Evolutionary conservation across 2,113 vertebrate species (phyloP).

Genomic region (Tychaedon coryphoeus): DNA sequence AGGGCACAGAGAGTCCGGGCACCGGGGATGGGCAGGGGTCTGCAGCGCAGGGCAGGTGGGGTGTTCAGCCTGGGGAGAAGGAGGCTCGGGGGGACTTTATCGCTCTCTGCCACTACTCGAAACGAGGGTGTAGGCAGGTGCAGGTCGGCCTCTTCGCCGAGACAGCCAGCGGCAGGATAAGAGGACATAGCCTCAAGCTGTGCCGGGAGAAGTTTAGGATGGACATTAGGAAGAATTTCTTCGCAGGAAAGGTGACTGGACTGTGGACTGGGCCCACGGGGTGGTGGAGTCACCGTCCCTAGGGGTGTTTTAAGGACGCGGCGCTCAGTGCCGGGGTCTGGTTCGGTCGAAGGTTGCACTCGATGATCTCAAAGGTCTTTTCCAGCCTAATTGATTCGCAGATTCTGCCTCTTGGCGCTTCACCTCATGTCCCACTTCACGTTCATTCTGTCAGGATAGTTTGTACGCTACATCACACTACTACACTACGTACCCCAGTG

Average conservation of each 20-base stretch:
- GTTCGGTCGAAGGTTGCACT: background rate
- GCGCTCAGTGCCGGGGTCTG: background rate
- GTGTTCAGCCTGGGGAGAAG: background rate
- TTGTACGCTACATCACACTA: too few species aligned
- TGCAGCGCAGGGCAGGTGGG: background rate
- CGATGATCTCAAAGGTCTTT: background rate
- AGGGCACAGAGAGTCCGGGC: background rate
- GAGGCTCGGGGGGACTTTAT: background rate
- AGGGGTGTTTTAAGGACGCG: background rate
- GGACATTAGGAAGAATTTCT: background rate
- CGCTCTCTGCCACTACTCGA: rapidly evolving
- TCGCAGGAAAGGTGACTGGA: background rate
- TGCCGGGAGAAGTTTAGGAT: background rate
- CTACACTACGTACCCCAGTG: too few species aligned
- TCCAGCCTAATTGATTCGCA: background rate
- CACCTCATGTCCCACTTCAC: rapidly evolving
- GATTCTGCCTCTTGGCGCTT: background rate
- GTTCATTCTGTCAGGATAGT: background rate
- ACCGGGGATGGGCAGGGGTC: too few species aligned
- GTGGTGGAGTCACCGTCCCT: background rate
- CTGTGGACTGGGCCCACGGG: background rate
- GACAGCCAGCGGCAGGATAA: background rate
- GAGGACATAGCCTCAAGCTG: background rate
- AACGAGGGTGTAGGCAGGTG: background rate
- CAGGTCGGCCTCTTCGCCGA: background rate